Base-by-base conservation (phyloP, 2,797 vertebrate genomes). In the Menidia menidia region DNA sequence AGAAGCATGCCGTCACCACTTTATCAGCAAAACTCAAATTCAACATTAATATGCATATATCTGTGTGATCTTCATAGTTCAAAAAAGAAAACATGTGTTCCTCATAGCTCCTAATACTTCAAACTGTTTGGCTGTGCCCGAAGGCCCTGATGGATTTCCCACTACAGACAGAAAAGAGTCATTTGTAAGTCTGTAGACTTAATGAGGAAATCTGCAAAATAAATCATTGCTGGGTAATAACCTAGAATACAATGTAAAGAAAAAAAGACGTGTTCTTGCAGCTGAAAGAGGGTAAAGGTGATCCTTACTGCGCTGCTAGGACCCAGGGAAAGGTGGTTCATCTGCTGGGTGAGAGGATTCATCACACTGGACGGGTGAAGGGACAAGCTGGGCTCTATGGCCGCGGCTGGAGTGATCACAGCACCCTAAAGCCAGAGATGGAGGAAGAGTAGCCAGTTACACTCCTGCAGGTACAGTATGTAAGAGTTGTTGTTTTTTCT, bases 251-350 rank as follows among this genome's bases (percentile, higher is more conserved):
- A 63, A 53, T 1, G 32, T 9, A 41, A 35, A 58, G 18, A 14
- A 18, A 33, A 64, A 60, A 31, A 35, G 9, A 57, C 10, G 10
- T 30, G 50, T 30, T 15, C 4, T 53, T 42, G 18, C 19, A 10
- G 14, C 6, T 35, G 39, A 1, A n/a, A 33, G 31, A 42, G 13
- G 13, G 16, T 25, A 64, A 43, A 48, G 56, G 19, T 25, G 64
- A 88, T 65, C 92, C 96, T 96, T 92, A 99, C 98, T 71, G 96
- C 96, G 95, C 97, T 97, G 88, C 97, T 95, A 85, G 96, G 97
- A 87, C 97, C 98, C 94, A 99, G 90, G 43, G 98, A 99, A 92
- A 99, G 93, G 83, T 99, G 98, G 90, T 96, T 99, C 96, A 99
- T 99, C 95, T 99, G 98, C 91, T 99, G 98, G 86, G 96, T 94